Conservation (phyloP, 2,888 invertebrate genomes). For the Nemapogon koenigi region DNA sequence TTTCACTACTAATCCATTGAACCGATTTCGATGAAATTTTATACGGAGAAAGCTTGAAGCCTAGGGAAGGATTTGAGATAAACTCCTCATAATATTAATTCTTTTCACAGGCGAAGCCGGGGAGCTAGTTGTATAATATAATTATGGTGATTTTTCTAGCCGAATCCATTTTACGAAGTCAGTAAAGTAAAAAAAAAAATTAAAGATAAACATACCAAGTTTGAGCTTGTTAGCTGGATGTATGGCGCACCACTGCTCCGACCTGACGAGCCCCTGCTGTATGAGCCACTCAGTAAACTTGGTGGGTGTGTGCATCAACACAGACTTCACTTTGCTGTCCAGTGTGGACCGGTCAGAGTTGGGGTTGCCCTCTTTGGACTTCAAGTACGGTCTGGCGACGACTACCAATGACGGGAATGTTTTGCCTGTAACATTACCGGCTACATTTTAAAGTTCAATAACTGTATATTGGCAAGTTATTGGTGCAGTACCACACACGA, state of each 20-base stretch:
- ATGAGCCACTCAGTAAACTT: constrained; percentile 92
- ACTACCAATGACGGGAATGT: constrained; percentile 89
- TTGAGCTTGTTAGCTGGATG: constrained; percentile 76
- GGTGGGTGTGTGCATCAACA: constrained; percentile 80
- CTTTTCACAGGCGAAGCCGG: no score
- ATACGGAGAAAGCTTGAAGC: no score
- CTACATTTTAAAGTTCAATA: no score
- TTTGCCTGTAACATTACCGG: constrained; percentile 64
- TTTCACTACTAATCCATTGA: no score
- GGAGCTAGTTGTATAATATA: no score
- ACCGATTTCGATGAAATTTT: no score
- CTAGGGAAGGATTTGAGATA: no score
- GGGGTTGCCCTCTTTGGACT: constrained; percentile 68
- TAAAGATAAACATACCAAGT: constrained; percentile 59
- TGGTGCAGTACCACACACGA: no score
- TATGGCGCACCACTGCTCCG: constrained; percentile 78
- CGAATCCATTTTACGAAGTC: no score
- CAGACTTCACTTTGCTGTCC: constrained; percentile 83
- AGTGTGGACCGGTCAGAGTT: constrained; percentile 66
- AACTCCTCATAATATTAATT: no score
- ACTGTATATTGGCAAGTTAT: no score
- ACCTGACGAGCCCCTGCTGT: constrained; percentile 81
- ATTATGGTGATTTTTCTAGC: no score
- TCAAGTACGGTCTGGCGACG: constrained; percentile 79
- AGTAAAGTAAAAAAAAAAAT: background rate